Base-by-base conservation (phyloP, 2,797 vertebrate species). In the Emydoidea blandingii region DNA sequence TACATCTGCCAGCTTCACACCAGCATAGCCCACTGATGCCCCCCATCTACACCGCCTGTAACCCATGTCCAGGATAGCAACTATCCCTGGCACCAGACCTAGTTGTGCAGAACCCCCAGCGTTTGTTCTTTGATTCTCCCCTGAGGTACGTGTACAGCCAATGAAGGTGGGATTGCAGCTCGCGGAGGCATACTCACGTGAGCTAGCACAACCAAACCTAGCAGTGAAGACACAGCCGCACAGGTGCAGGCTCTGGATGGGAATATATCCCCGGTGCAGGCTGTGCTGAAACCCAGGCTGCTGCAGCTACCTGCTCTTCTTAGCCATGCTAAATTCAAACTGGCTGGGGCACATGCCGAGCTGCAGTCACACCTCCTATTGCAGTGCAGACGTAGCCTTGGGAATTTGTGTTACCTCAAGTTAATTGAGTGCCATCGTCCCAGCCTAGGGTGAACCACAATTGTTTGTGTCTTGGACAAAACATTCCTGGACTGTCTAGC, bases 61-160 rank as follows among this genome's bases (percentile, higher is more conserved):
- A 27, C 74, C 74, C 12, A 7, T 49, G 15, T 27, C 74, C 29
- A 18, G 27, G 27, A 15, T 49, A 18, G 50, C 50, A 50, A 50
- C 50, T 50, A 15, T 9, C 6, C 74, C 74, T 29, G 27, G 74
- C 14, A 31, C 44, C 25, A 14, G 16, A 78, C 12, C 74, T 23
- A 23, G 68, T 10, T 41, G 21, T 41, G 65, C 65, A 72, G 16
- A 37, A 23, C n/a, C n/a, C n/a, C 18, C n/a, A 25, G n/a, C 15
- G 37, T 41, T 72, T 72, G 37, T 21, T 23, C 68, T 41, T 23
- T 41, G n/a, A n/a, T 37, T 37, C n/a, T 21, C 65, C 19, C 65
- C n/a, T 10, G 37, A 8, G 5, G 5, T 4, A 41, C 1, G 19
- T 12, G 9, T 12, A 11, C 5, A 10, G 18, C 18, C 8, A 18